Conservation (phyloP, 2,888 invertebrate genomes). For the Phymatocera aterrima region DNA sequence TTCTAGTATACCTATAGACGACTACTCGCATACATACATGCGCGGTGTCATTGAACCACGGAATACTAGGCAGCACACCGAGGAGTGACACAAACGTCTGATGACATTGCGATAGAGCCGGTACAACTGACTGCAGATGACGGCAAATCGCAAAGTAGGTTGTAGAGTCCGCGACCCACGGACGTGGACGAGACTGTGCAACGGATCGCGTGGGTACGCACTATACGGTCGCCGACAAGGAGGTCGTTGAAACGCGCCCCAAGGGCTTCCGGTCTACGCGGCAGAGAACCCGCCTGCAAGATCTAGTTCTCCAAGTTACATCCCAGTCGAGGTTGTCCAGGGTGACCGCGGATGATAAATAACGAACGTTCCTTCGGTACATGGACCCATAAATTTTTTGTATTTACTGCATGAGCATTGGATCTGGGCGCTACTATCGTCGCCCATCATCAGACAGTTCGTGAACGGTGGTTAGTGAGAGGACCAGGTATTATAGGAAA, state of each 20-base stretch:
- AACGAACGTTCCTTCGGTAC: not conserved
- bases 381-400: not conserved
- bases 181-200: constrained; percentile 55
- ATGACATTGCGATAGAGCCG: not conserved
- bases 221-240: constrained; percentile 56
- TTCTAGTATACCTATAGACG: too few relatives aligned
- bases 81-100: not conserved
- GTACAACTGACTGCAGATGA: not conserved
- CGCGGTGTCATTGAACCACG: not conserved
- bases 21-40: not conserved
- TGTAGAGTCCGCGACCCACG: constrained; percentile 64
- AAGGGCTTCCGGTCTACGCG: constrained; percentile 63
- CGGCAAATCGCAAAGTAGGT: constrained; percentile 58
- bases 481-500: too few relatives aligned
- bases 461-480: too few relatives aligned
- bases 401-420: too few relatives aligned
- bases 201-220: constrained; percentile 52
- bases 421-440: too few relatives aligned
- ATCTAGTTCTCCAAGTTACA: constrained; percentile 31
- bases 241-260: constrained; percentile 66
- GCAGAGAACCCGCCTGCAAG: constrained; percentile 49
- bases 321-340: not conserved
- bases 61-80: not conserved
- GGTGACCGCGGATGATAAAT: not conserved
- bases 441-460: too few relatives aligned